Evolutionary conservation across 2,113 vertebrate species (phyloP), one percentile per base, ranked within the genome.

Genomic region (Collichthys lucidus): DNA sequence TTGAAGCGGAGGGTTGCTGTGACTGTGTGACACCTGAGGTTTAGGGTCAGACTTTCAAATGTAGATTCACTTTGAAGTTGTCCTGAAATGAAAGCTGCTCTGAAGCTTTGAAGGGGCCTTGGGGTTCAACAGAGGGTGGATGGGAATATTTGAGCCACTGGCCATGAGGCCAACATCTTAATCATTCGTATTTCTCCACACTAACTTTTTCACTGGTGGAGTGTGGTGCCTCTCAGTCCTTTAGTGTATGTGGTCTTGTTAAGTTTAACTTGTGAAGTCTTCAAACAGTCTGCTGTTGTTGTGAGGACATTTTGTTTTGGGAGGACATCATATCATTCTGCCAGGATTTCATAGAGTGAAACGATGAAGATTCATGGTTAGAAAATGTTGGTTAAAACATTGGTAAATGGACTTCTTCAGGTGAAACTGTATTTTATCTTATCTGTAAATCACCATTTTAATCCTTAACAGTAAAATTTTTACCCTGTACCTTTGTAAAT

Each of bases 11-110:
- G 19, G 22, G n/a, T 55, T 77, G 74, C 56, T 78, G 61, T 75
- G 79, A 53, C 22, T 56, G 64, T 82, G 59, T 61, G 53, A 85
- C 87, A 74, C 50, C 57, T 77, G 46, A 83, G 82, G 63, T 69
- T 72, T 47, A 31, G 52, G 67, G 70, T 72, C 17, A 16, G 57
- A 64, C 85, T 85, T 86, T 87, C 29, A 87, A 77, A 62, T 63
- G 40, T 16, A 69, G 73, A 78, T 44, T 46, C n/a, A 49, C 78
- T 81, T 73, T 89, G 85, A 90, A 82, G 79, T 49, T 46, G 10
- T 47, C 4, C 40, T 77, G 47, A 68, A 75, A 74, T 85, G 74
- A 88, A 79, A 83, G 69, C n/a, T 40, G 10, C 68, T 46, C 52
- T 70, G 74, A 71, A 68, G 73, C 73, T 80, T 67, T 82, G 67